phyloP scores from a whole-genome alignment of 2,797 vertebrate genomes.

The Sebastes matsubarae region DNA sequence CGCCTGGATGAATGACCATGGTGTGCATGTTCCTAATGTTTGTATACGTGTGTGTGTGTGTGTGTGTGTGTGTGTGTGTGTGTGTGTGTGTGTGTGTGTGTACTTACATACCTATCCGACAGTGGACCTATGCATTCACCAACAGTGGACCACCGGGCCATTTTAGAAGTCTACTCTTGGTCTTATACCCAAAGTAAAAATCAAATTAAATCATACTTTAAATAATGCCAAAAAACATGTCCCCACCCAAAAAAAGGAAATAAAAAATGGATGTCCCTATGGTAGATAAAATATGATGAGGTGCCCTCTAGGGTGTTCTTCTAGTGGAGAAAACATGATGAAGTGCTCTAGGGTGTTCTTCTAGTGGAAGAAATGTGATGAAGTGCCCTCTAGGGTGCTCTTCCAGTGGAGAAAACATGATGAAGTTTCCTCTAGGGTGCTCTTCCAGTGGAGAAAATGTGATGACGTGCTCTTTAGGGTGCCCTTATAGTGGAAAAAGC shows the following conservation, averaged over 20 bases:
- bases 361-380: too few species aligned
- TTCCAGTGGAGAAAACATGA: too few species aligned
- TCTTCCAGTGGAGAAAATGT: too few species aligned
- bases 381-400: accelerated
- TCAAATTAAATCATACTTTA: background rate
- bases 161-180: background rate
- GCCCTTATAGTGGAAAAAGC: background rate
- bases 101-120: background rate
- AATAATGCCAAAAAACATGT: background rate
- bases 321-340: too few species aligned
- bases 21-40: slow-evolving; percentile 38
- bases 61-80: slow-evolving; percentile 11
- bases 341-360: too few species aligned
- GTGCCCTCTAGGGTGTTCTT: too few species aligned
- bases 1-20: slow-evolving; percentile 69
- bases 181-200: too few species aligned
- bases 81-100: background rate
- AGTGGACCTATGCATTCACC: background rate
- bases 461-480: too few species aligned
- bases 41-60: slow-evolving; percentile 17
- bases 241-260: too few species aligned
- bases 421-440: accelerated
- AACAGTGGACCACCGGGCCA: background rate
- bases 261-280: background rate
- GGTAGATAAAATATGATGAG: background rate